These are phyloP conservation scores for Pristionchus fissidentatus DNA, from an alignment of 2,888 invertebrate species.

Conservation along the genomic window DNA sequence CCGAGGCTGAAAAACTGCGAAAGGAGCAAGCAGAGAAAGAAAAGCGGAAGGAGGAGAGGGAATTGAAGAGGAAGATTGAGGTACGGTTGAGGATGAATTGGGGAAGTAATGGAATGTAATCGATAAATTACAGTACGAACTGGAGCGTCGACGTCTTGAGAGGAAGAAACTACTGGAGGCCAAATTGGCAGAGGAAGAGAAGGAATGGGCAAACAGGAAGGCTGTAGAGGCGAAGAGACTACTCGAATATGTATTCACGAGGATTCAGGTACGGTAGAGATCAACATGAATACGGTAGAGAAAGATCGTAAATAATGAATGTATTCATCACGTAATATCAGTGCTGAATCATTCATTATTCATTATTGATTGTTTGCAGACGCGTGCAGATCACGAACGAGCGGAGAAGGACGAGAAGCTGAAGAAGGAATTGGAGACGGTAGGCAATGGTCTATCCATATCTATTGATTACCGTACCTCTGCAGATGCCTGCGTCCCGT, in stretches of 20 bases:
- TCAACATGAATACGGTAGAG: neutral
- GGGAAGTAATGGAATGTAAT: neutral
- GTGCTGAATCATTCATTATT: neutral
- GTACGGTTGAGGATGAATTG: conserved; percentile 42
- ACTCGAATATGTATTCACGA: conserved; percentile 59
- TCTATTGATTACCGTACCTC: neutral
- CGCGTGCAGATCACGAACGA: conserved; percentile 52
- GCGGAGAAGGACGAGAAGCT: conserved; percentile 56
- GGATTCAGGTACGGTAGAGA: conserved; percentile 55
- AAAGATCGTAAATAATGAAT: no score
- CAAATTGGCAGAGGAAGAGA: conserved; percentile 56
- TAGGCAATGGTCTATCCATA: neutral
- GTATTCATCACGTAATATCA: no score
- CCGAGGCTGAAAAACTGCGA: neutral
- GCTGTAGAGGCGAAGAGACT: conserved; percentile 56
- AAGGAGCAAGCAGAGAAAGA: conserved; percentile 56
- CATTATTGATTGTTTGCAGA: conserved; percentile 19
- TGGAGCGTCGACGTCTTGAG: conserved; percentile 49
- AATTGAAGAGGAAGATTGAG: conserved; percentile 57
- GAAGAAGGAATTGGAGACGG: conserved; percentile 53
- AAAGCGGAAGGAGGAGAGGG: conserved; percentile 57
- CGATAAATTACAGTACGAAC: conserved; percentile 53
- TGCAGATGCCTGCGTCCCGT: neutral
- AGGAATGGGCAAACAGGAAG: conserved; percentile 50
- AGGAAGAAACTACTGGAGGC: conserved; percentile 42